Evolutionary conservation across 2,797 vertebrate genomes (phyloP).

Genomic region (Amblyopsis hoosieri): DNA sequence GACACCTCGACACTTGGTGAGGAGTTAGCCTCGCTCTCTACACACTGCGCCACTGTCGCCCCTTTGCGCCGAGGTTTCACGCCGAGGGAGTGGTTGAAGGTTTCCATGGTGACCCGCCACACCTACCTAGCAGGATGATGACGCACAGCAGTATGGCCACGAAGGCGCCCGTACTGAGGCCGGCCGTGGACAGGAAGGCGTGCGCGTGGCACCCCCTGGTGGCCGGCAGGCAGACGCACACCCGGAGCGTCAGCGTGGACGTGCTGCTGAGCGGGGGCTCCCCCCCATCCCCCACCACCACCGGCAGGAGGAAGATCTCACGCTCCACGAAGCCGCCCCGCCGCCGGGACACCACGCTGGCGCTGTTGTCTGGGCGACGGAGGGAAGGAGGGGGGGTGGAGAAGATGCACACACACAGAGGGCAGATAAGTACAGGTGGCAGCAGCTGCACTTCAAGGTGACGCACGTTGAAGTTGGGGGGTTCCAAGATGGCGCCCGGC

Average conservation of each 20-base stretch:
- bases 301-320: constrained; percentile 83
- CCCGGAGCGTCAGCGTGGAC: constrained; percentile 85
- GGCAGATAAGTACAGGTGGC: too few species aligned
- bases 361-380: constrained; percentile 82
- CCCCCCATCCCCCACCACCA: constrained; percentile 88
- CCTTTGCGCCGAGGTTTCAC: too few species aligned
- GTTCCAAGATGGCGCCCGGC: too few species aligned
- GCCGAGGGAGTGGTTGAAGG: too few species aligned
- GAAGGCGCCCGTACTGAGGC: constrained; percentile 90
- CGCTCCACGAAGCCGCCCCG: constrained; percentile 84
- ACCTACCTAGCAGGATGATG: constrained; percentile 89
- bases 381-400: neutral
- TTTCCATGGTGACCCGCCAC: too few species aligned
- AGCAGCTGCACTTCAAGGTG: neutral
- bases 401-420: neutral
- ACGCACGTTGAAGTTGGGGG: too few species aligned
- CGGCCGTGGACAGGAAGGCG: constrained; percentile 89
- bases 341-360: constrained; percentile 83
- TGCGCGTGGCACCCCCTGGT: constrained; percentile 77
- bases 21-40: too few species aligned
- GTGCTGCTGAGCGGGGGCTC: constrained; percentile 90
- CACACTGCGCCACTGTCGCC: too few species aligned
- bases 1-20: too few species aligned
- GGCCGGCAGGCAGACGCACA: constrained; percentile 87
- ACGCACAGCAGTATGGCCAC: constrained; percentile 92